Percentiles rank a stretch among this genome's conserved stretches.
phyloP scores from a whole-genome alignment of 2,888 invertebrate species.

The Acrobasis suavella region DNA sequence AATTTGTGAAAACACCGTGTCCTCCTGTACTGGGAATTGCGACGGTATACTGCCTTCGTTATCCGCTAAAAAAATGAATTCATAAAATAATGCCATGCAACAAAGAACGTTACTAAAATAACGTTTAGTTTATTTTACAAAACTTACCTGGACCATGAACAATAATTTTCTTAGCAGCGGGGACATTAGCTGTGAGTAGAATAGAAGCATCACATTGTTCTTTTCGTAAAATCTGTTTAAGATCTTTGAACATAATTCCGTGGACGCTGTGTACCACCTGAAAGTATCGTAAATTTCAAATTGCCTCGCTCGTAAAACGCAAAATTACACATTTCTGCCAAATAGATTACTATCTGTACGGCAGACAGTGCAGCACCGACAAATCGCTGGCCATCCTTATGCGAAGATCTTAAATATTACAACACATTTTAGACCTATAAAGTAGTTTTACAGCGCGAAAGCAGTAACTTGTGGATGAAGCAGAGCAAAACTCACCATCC shows the following conservation, averaged over 20 bases:
- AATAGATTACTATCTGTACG: too few species aligned
- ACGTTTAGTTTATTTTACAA: conserved; percentile 6
- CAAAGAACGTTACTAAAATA: conserved; percentile 2
- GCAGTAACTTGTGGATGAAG: too few species aligned
- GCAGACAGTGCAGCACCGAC: too few species aligned
- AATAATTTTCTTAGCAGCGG: conserved; percentile 99
- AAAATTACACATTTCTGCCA: too few species aligned
- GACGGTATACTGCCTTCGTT: conserved; percentile 98
- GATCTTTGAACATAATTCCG: conserved; percentile 99
- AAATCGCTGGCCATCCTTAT: too few species aligned
- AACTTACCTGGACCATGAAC: conserved; percentile 90
- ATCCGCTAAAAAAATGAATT: conserved; percentile 79
- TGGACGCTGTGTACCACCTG: conserved; percentile 98
- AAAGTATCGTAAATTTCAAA: conserved; percentile 35
- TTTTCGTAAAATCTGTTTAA: conserved; percentile 98
- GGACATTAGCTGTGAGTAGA: conserved; percentile 98
- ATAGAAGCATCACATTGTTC: conserved; percentile 99
- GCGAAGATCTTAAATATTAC: too few species aligned
- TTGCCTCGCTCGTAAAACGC: too few species aligned
- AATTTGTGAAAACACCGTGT: conserved; percentile 97
- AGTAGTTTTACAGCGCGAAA: too few species aligned
- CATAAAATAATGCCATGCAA: not conserved
- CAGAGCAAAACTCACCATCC: conserved; percentile 88
- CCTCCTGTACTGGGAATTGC: conserved; percentile 98
- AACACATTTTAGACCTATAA: too few species aligned